Conservation (phyloP, 2,888 invertebrate genomes). For the Antitype chi region DNA sequence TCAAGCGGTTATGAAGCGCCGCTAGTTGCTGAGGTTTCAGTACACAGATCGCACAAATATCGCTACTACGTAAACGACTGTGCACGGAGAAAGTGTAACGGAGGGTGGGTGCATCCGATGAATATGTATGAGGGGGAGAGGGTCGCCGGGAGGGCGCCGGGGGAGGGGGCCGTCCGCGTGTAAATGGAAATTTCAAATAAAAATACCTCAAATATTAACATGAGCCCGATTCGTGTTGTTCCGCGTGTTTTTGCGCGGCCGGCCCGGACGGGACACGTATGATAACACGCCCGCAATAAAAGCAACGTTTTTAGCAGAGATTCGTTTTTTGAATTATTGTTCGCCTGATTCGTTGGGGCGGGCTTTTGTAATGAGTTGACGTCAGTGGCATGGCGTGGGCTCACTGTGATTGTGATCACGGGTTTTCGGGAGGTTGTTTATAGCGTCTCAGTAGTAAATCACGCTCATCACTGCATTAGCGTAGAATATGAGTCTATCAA, state of each 20-base stretch:
- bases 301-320: conserved; percentile 73
- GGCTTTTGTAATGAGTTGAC: conserved; percentile 60
- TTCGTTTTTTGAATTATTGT: conserved; percentile 72
- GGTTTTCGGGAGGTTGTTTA: conserved; percentile 1
- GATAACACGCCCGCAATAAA: conserved; percentile 79
- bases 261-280: conserved; percentile 80
- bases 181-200: conserved; percentile 91
- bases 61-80: conserved; percentile 72
- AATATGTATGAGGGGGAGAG: conserved; percentile 91
- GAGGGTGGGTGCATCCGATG: conserved; percentile 91
- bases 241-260: conserved; percentile 78
- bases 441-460: not conserved
- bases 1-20: conserved; percentile 72
- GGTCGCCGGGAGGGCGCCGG: conserved; percentile 58
- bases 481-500: not conserved
- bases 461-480: not conserved
- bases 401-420: conserved; percentile 17
- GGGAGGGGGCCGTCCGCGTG: conserved; percentile 78
- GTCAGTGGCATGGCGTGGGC: conserved; percentile 39
- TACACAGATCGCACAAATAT: conserved; percentile 79
- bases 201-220: conserved; percentile 91
- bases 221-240: conserved; percentile 89
- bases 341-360: conserved; percentile 63
- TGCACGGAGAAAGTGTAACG: conserved; percentile 86
- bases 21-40: conserved; percentile 79